phyloP scores from a whole-genome alignment of 2,113 vertebrate genomes.

The Sinocyclocheilus anshuiensis region DNA sequence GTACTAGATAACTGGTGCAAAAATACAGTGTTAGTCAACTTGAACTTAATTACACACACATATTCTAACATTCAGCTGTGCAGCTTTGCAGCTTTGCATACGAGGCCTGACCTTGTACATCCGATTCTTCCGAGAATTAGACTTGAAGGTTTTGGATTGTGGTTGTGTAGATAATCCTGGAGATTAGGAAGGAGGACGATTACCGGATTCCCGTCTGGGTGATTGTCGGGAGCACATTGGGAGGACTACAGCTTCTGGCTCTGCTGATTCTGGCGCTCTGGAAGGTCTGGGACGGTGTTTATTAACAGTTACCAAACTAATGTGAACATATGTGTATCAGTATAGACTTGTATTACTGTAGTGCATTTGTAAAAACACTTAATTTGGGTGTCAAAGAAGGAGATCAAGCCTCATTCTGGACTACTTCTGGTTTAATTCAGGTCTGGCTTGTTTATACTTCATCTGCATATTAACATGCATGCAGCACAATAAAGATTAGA shows the following conservation, averaged over 20 bases:
- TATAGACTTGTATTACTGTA: too few relatives aligned
- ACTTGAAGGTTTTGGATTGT: background rate
- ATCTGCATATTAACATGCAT: too few relatives aligned
- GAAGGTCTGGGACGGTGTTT: slow-evolving; percentile 78
- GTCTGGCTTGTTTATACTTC: too few relatives aligned
- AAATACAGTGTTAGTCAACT: background rate
- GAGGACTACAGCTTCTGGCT: slow-evolving; percentile 88
- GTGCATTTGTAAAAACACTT: too few relatives aligned
- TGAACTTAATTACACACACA: background rate
- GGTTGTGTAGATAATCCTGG: slow-evolving; percentile 79
- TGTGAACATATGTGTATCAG: too few relatives aligned
- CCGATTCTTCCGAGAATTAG: background rate
- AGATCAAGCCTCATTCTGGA: too few relatives aligned
- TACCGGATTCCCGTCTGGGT: slow-evolving; percentile 85
- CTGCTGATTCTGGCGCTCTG: slow-evolving; percentile 88
- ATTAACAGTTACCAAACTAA: background rate
- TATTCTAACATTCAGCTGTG: background rate
- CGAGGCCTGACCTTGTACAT: background rate
- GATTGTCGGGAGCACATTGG: slow-evolving; percentile 87
- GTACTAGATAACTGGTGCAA: background rate
- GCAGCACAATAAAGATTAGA: too few relatives aligned
- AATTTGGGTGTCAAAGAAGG: too few relatives aligned
- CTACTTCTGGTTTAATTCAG: too few relatives aligned
- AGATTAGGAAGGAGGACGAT: slow-evolving; percentile 85
- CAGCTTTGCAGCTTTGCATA: too few relatives aligned